Evolutionary conservation across 2,113 vertebrate genomes (phyloP).

Genomic region (Chitala chitala): DNA sequence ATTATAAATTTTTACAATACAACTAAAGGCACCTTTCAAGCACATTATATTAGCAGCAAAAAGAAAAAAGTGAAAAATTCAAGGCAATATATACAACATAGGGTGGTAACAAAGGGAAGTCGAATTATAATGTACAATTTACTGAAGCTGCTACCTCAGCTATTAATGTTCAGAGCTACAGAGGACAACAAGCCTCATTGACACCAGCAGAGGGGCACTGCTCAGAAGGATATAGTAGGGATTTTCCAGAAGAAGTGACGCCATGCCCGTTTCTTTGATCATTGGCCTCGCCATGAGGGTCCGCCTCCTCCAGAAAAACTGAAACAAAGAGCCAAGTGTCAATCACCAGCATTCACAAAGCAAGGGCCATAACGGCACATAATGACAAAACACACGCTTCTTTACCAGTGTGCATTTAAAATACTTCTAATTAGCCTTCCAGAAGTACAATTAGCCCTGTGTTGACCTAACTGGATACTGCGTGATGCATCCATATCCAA

Average conservation of each 20-base stretch:
- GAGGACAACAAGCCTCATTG: background rate
- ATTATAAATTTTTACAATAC: background rate
- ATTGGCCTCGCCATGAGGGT: conserved; percentile 93
- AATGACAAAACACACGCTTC: background rate
- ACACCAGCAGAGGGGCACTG: background rate
- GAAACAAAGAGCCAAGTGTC: background rate
- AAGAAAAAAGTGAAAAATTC: background rate
- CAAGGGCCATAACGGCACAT: no score
- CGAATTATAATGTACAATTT: no score
- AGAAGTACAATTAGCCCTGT: no score
- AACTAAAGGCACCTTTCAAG: background rate
- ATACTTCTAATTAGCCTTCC: no score
- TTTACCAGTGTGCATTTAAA: no score
- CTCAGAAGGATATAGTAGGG: conserved; percentile 95
- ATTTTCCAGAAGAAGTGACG: conserved; percentile 89
- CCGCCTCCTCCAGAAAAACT: conserved; percentile 93
- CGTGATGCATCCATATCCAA: no score
- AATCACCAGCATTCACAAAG: conserved; percentile 9
- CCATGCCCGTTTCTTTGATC: conserved; percentile 93
- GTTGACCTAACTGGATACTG: no score
- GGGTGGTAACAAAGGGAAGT: background rate
- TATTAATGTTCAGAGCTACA: background rate
- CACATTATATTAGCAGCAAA: background rate
- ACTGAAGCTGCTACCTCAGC: no score
- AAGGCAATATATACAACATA: background rate